Evolutionary conservation across 2,888 invertebrate species (phyloP), one percentile per base, ranked within the genome.

Genomic region (Drosophila demipolita): DNA sequence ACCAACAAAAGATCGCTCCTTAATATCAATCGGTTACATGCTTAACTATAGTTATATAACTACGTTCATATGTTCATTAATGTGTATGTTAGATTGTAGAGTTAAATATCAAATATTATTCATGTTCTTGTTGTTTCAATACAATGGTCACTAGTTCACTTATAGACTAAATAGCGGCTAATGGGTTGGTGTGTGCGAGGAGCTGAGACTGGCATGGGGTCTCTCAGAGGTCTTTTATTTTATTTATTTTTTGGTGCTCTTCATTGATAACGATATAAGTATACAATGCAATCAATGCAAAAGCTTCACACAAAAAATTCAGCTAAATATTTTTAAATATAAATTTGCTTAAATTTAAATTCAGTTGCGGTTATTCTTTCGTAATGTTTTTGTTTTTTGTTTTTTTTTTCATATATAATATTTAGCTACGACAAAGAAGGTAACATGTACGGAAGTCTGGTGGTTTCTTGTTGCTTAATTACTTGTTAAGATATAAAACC

Each of bases 401-500:
- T 15, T 29, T 29, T 29, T 11, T 49, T 29, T 49, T 29, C 0
- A 29, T 58, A 59, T 52, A 40, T 67, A 73, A 59, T 64, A 42
- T 63, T 78, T 58, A 45, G 69, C 73, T 78, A 70, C 65, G 69
- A 64, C 59, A 77, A 64, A 69, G 45, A 87, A 87, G 87, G 87
- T 87, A 87, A 88, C 90, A 90, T 75, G 87, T 88, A 78, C 80
- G 87, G 87, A 90, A 90, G 89, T 88, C 83, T 89, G 87, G 87
- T 87, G 87, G 87, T 87, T 82, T 80, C 74, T 77, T 77, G 87
- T 90, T 87, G 79, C 88, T 74, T 66, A 64, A 62, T 64, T 76
- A 61, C 54, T 67, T 67, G 66, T 88, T 71, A 65, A 73, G 60
- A 70, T 67, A 49, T 52, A 69, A 83, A 80, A 80, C 73, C 73